Percentiles rank a stretch among this genome's conserved stretches.
Evolutionary conservation across 2,113 vertebrate species (phyloP).

Genomic region (Lampris incognitus): DNA sequence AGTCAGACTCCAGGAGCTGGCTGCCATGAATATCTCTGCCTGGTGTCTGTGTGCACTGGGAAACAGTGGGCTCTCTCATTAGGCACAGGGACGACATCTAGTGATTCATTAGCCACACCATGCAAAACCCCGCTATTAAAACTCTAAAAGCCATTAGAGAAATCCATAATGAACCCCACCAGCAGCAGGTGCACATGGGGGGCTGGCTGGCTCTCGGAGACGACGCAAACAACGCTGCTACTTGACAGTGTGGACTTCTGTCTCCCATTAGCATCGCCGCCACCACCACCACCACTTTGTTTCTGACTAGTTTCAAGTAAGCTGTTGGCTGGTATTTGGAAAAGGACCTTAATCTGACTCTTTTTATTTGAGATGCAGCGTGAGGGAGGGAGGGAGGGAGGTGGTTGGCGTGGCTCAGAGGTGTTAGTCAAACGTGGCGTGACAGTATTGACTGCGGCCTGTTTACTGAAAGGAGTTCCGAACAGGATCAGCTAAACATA

Average conservation of each 20-base stretch:
- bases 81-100: slow-evolving; percentile 72
- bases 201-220: slow-evolving; percentile 61
- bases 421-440: slow-evolving; percentile 74
- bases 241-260: slow-evolving; percentile 68
- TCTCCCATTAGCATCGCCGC: slow-evolving; percentile 64
- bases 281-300: slow-evolving; percentile 13
- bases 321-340: slow-evolving; percentile 16
- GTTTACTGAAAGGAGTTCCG: slow-evolving; percentile 78
- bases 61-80: slow-evolving; percentile 76
- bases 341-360: slow-evolving; percentile 11
- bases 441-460: slow-evolving; percentile 74
- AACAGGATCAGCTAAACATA: slow-evolving; percentile 81
- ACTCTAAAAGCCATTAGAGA: slow-evolving; percentile 80
- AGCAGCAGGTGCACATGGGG: slow-evolving; percentile 77
- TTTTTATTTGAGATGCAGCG: slow-evolving; percentile 51
- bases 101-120: slow-evolving; percentile 77
- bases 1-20: slow-evolving; percentile 63
- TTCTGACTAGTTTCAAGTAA: slow-evolving; percentile 28
- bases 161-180: slow-evolving; percentile 78
- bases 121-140: slow-evolving; percentile 80
- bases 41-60: slow-evolving; percentile 49
- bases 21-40: slow-evolving; percentile 54
- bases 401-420: slow-evolving; percentile 51
- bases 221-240: slow-evolving; percentile 70
- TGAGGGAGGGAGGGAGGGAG: slow-evolving; percentile 31